These are phyloP conservation scores for Bombylius discolor DNA, from an alignment of 2,888 invertebrate genomes.

Conservation along the genomic window DNA sequence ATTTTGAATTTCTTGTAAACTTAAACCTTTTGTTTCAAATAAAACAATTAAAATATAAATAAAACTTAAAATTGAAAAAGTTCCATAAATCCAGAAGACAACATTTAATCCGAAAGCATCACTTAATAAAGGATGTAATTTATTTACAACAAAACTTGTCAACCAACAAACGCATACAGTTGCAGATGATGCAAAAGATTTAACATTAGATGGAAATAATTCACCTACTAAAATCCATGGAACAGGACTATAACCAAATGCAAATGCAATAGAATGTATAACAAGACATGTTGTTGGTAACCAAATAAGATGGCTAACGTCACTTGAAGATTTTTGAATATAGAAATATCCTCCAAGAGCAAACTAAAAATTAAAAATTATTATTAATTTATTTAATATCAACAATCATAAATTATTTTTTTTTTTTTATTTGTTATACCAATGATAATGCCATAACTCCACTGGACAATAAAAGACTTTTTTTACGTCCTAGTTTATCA, in stretches of 20 bases:
- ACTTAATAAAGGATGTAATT: background rate
- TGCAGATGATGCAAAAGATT: background rate
- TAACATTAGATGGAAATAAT: background rate
- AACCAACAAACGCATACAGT: background rate
- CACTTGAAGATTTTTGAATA: background rate
- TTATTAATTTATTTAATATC: too few relatives aligned
- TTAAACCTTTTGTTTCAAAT: background rate
- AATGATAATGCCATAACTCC: background rate
- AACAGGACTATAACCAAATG: background rate
- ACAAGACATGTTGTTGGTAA: background rate
- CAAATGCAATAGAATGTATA: background rate
- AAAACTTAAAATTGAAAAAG: background rate
- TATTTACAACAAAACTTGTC: background rate
- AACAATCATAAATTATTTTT: too few relatives aligned
- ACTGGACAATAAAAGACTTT: background rate
- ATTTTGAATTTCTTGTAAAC: background rate
- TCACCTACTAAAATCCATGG: conserved; percentile 1
- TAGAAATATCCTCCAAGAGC: background rate
- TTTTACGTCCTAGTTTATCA: background rate
- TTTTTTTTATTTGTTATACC: background rate
- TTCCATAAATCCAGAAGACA: background rate
- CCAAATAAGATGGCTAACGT: background rate
- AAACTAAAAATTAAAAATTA: background rate
- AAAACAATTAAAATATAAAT: background rate
- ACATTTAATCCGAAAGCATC: background rate